Evolutionary conservation across 2,797 vertebrate species (phyloP).

Genomic region (Squalus acanthias): DNA sequence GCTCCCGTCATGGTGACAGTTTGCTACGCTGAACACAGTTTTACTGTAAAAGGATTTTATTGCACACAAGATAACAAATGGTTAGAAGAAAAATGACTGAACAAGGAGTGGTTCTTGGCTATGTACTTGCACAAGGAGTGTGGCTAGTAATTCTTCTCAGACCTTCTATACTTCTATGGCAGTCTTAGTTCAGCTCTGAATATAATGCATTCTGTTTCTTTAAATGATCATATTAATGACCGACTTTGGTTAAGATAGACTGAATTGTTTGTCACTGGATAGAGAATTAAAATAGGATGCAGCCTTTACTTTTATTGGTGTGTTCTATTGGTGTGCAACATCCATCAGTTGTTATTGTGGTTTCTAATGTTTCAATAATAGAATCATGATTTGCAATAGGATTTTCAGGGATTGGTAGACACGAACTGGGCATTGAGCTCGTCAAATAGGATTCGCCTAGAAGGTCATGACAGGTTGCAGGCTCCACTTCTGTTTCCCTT

Average conservation of each 20-base stretch:
- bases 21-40: background rate
- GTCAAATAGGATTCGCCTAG: background rate
- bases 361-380: background rate
- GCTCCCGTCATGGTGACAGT: background rate
- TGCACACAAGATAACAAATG: background rate
- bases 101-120: background rate
- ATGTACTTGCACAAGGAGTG: background rate
- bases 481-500: background rate
- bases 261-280: background rate
- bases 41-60: background rate
- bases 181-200: background rate
- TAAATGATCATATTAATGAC: background rate
- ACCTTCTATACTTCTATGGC: background rate
- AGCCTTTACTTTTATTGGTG: background rate
- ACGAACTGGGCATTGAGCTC: background rate
- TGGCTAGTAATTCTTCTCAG: background rate
- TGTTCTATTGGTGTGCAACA: background rate
- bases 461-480: background rate
- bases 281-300: background rate
- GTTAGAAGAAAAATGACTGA: background rate
- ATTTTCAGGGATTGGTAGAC: background rate
- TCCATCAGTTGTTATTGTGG: background rate
- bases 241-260: background rate
- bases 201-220: background rate
- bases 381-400: background rate